Conservation (phyloP, 2,113 vertebrate species). For the Sander lucioperca region DNA sequence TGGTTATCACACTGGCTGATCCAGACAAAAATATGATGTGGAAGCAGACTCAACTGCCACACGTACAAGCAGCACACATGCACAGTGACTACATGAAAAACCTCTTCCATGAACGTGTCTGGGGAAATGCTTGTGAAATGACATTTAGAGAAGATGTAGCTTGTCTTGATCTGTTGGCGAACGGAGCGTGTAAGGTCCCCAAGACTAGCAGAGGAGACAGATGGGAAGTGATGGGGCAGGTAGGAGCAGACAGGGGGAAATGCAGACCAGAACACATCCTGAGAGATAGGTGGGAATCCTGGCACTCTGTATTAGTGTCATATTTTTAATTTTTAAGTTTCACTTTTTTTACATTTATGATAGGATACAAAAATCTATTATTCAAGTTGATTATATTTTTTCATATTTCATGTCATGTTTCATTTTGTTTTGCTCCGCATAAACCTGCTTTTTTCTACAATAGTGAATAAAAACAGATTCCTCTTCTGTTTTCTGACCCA, state of each 20-base stretch:
- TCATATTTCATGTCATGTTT: background rate
- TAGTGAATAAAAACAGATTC: conserved; percentile 34
- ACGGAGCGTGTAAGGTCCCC: conserved; percentile 56
- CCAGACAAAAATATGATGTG: conserved; percentile 22
- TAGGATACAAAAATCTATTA: conserved; percentile 12
- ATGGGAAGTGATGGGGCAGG: conserved; percentile 65
- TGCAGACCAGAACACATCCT: conserved; percentile 54
- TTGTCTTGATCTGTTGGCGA: conserved; percentile 62
- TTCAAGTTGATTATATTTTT: conserved; percentile 11
- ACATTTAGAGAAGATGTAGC: conserved; percentile 73
- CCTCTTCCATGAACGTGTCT: conserved; percentile 51
- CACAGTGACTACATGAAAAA: conserved; percentile 68
- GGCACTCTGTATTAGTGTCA: conserved; percentile 37
- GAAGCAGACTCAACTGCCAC: conserved; percentile 27
- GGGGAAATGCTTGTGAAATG: conserved; percentile 66
- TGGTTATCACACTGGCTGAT: conserved; percentile 34
- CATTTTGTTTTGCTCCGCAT: conserved; percentile 13
- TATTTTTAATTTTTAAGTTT: conserved; percentile 14
- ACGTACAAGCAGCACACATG: conserved; percentile 27
- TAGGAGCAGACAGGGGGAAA: conserved; percentile 31
- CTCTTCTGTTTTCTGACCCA: conserved; percentile 9
- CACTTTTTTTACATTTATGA: conserved; percentile 1
- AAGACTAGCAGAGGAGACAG: conserved; percentile 51
- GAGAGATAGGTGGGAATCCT: conserved; percentile 30
- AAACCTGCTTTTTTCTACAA: conserved; percentile 8